These are phyloP conservation scores for Latheticus oryzae DNA, from an alignment of 2,888 invertebrate species.

Conservation along the genomic window DNA sequence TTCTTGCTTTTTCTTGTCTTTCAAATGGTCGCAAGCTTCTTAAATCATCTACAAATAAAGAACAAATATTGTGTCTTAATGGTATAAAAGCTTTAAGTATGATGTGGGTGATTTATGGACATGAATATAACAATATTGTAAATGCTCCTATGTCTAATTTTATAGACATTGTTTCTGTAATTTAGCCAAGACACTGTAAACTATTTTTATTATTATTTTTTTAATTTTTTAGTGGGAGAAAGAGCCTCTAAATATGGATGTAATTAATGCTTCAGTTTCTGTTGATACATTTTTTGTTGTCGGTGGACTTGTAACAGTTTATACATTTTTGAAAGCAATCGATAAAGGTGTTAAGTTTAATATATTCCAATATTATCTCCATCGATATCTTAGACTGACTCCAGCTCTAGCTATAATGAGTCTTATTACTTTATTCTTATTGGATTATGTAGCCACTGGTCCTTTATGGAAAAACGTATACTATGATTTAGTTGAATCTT, in stretches of 20 bases:
- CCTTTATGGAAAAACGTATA: conserved; percentile 38
- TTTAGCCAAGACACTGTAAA: too few species aligned
- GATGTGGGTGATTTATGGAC: conserved; percentile 65
- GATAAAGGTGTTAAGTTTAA: conserved; percentile 56
- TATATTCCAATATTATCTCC: conserved; percentile 50
- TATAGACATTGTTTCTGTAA: too few species aligned
- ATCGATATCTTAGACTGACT: conserved; percentile 56
- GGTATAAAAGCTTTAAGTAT: conserved; percentile 65
- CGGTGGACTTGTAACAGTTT: conserved; percentile 70
- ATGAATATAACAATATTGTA: conserved; percentile 55
- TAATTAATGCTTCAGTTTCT: conserved; percentile 66
- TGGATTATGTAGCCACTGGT: conserved; percentile 33
- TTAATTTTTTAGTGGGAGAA: conserved; percentile 63
- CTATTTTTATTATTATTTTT: too few species aligned
- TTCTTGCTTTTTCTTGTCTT: conserved; percentile 31
- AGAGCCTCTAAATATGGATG: conserved; percentile 33
- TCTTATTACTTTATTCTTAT: conserved; percentile 23
- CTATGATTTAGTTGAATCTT: conserved; percentile 5
- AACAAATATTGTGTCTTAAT: conserved; percentile 61
- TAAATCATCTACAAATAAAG: not conserved
- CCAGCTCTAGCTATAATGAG: conserved; percentile 44
- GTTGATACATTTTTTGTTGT: conserved; percentile 74
- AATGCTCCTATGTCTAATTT: conserved; percentile 20
- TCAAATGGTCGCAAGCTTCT: conserved; percentile 38
- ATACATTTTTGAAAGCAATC: conserved; percentile 58